Conservation (phyloP, 1,140 invertebrate genomes). For the Chionoecetes opilio region DNA sequence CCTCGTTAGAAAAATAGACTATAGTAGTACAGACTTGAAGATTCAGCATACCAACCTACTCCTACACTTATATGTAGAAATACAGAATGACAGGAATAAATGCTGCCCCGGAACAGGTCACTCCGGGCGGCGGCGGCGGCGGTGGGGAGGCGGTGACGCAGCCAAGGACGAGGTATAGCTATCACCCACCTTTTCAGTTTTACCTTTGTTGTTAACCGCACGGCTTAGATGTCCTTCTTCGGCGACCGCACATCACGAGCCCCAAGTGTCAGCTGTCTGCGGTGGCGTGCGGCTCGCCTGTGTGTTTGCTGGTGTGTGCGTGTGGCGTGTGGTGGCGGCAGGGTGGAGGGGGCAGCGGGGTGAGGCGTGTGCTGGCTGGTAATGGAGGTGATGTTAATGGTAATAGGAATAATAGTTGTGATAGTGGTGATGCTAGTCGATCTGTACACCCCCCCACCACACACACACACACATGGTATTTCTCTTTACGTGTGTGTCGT, state of each 20-base stretch:
- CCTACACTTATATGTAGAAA: too few relatives aligned
- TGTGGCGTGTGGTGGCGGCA: conserved; percentile 27
- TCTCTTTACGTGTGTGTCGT: too few relatives aligned
- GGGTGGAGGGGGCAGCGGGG: too few relatives aligned
- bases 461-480: too few relatives aligned
- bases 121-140: neutral
- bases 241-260: conserved; percentile 63
- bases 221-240: conserved; percentile 47
- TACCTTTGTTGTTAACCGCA: conserved; percentile 63
- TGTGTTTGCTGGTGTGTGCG: neutral
- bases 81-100: too few relatives aligned
- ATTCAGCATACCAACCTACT: too few relatives aligned
- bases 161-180: conserved; percentile 42
- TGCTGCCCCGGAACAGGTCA: neutral
- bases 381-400: neutral
- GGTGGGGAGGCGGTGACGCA: neutral
- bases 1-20: too few relatives aligned
- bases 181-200: conserved; percentile 67
- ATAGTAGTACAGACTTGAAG: too few relatives aligned
- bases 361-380: neutral
- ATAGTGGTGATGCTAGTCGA: conserved; percentile 20
- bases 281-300: conserved; percentile 39
- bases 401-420: neutral
- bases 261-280: conserved; percentile 55
- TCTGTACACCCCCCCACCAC: too few relatives aligned